These are phyloP conservation scores for Orientallactaga bullata DNA, from an alignment of 2,113 vertebrate genomes.

Conservation along the genomic window DNA sequence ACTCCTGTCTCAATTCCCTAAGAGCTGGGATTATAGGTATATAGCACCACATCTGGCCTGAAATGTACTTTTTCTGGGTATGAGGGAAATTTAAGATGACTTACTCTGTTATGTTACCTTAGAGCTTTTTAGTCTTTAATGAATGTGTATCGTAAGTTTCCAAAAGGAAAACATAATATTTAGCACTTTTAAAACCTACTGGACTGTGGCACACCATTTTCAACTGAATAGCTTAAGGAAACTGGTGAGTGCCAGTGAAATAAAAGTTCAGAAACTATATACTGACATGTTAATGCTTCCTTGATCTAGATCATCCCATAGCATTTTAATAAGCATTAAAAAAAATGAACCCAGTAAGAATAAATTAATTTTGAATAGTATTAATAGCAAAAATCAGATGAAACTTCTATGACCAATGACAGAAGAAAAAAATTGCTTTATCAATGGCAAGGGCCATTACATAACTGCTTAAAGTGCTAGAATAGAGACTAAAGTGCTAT, in stretches of 20 bases:
- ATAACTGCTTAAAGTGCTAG: not conserved
- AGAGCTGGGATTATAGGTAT: not conserved
- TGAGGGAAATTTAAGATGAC: not conserved
- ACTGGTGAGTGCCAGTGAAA: not conserved
- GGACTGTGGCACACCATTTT: not conserved
- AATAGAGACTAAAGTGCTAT: not conserved
- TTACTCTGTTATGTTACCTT: not conserved
- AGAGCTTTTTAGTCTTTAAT: constrained; percentile 35
- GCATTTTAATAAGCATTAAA: constrained; percentile 10
- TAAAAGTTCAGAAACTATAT: not conserved
- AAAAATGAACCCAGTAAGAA: constrained; percentile 7
- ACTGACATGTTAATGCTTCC: not conserved
- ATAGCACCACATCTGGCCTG: not conserved
- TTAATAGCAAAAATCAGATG: constrained; percentile 29
- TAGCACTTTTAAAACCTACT: not conserved
- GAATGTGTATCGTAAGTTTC: constrained; percentile 3
- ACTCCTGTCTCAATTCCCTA: not conserved
- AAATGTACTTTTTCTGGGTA: not conserved
- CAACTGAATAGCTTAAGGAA: constrained; percentile 9
- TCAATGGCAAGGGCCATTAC: not conserved
- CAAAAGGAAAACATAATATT: constrained; percentile 12
- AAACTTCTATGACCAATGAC: not conserved
- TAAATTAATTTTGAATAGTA: not conserved
- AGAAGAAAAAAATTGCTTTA: not conserved
- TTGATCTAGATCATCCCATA: not conserved